Percentiles rank a stretch among this genome's conserved stretches.
These are phyloP conservation scores for Limnodromus scolopaceus DNA, from an alignment of 2,797 vertebrate species.

Conservation along the genomic window DNA sequence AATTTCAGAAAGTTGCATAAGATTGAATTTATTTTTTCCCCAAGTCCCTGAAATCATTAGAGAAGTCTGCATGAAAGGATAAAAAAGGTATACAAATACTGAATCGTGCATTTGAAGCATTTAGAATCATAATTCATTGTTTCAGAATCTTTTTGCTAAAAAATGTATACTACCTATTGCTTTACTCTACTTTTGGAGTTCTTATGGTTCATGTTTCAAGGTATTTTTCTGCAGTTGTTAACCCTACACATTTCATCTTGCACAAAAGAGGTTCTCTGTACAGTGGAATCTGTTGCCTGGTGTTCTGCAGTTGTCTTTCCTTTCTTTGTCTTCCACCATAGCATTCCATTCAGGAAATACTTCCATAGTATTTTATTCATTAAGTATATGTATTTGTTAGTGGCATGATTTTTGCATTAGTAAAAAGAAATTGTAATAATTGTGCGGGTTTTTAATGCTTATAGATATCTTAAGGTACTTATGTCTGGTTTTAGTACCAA, in stretches of 20 bases:
- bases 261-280: not conserved
- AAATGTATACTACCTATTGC: not conserved
- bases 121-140: not conserved
- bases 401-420: not conserved
- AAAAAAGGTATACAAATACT: not conserved
- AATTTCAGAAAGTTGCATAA: not conserved
- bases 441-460: not conserved
- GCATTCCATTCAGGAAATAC: not conserved
- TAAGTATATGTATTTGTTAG: not conserved
- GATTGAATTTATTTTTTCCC: not conserved
- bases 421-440: not conserved
- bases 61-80: not conserved
- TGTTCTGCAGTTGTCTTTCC: not conserved
- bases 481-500: not conserved
- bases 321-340: not conserved
- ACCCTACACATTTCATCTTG: not conserved
- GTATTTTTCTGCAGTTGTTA: not conserved
- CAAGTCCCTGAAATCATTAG: not conserved
- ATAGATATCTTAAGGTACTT: not conserved
- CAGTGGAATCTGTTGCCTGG: not conserved
- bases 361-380: not conserved
- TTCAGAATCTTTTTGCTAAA: not conserved
- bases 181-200: not conserved
- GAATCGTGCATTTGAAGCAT: not conserved
- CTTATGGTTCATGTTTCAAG: not conserved